Percentiles rank a stretch among this genome's conserved stretches.
These are phyloP conservation scores for Heterodera carotae DNA, from an alignment of 1,140 invertebrate genomes.

Conservation along the genomic window DNA sequence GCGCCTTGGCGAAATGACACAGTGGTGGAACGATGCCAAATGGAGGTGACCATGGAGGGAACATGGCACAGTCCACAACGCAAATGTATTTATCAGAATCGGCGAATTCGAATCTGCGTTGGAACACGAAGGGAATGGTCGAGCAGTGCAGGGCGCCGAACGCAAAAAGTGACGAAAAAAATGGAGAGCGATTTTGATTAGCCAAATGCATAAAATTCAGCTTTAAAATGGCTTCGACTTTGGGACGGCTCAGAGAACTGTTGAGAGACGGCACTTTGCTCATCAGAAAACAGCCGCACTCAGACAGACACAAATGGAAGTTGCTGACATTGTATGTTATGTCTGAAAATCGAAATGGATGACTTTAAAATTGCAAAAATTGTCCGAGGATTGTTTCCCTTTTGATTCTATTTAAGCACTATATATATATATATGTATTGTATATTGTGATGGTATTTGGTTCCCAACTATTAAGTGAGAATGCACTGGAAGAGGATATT, in stretches of 20 bases:
- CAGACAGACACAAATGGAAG: slow-evolving; percentile 41
- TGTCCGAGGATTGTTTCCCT: too few relatives aligned
- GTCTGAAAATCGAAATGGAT: not conserved
- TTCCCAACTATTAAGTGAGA: slow-evolving; percentile 33
- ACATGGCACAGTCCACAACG: too few relatives aligned
- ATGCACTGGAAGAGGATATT: slow-evolving; percentile 24
- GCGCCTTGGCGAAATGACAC: slow-evolving; percentile 40
- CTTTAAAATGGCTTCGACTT: not conserved
- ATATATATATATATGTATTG: too few relatives aligned
- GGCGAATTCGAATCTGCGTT: slow-evolving; percentile 30
- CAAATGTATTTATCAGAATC: slow-evolving; percentile 18
- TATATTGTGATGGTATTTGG: not conserved
- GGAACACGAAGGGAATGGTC: slow-evolving; percentile 9
- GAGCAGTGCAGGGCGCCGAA: slow-evolving; percentile 4
- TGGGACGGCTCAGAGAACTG: slow-evolving; percentile 1
- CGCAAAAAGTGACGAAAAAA: not conserved
- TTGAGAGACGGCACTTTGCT: slow-evolving; percentile 26
- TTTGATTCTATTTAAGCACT: too few relatives aligned
- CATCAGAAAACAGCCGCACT: slow-evolving; percentile 39
- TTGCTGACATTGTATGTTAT: slow-evolving; percentile 31
- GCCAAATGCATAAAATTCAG: not conserved
- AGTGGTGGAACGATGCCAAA: slow-evolving; percentile 43
- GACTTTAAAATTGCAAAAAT: slow-evolving; percentile 17
- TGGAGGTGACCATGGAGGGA: slow-evolving; percentile 32
- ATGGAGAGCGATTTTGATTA: not conserved